A percentile compares a stretch with the other conserved stretches of the same genome.
These are phyloP conservation scores for Hemibagrus wyckioides DNA, from an alignment of 2,113 vertebrate species.

Conservation along the genomic window DNA sequence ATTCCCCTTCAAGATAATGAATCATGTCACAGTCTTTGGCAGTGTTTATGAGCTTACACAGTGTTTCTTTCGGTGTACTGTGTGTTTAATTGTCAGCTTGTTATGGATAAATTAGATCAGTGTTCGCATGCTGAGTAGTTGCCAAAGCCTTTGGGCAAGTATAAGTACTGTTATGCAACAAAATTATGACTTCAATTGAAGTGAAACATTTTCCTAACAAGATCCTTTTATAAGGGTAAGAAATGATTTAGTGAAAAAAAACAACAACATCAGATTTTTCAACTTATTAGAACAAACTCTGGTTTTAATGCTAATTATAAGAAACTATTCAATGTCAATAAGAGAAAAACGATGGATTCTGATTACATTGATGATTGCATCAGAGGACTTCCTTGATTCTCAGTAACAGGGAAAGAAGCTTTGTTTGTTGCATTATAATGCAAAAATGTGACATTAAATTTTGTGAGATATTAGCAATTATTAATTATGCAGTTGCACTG, in stretches of 20 bases:
- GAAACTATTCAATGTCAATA: background rate
- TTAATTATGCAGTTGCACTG: background rate
- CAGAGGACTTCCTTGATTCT: background rate
- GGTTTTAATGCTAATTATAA: background rate
- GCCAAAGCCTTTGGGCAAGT: background rate
- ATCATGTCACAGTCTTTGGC: background rate
- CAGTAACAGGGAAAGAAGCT: background rate
- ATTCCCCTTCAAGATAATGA: background rate
- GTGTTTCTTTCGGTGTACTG: background rate
- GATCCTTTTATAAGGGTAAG: background rate
- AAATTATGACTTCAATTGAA: background rate
- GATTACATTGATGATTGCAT: background rate
- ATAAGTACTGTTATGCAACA: background rate
- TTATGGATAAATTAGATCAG: slow-evolving; percentile 36
- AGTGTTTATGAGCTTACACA: background rate
- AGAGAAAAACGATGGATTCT: background rate
- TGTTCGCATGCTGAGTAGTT: background rate
- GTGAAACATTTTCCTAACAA: background rate
- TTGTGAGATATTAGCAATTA: background rate
- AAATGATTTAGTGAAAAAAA: background rate
- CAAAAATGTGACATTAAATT: background rate
- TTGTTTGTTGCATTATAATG: background rate
- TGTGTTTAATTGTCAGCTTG: background rate
- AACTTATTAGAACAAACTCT: background rate
- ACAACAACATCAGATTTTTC: background rate